Base-by-base conservation (phyloP, 2,113 vertebrate genomes). In the Piaya cayana region DNA sequence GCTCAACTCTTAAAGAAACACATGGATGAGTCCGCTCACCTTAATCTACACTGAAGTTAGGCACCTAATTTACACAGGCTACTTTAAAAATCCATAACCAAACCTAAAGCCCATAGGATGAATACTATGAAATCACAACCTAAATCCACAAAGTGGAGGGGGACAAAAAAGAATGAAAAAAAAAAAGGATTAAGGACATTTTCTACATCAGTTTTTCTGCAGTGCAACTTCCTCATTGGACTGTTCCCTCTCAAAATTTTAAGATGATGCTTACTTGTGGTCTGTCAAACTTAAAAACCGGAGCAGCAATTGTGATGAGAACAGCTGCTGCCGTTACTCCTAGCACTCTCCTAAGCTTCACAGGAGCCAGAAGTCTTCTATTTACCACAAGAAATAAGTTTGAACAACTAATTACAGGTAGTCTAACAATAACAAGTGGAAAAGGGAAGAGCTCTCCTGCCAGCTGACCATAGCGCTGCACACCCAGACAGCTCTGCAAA, bases 401-500 rank as follows among this genome's bases (percentile, higher is more conserved):
- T 47, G 34, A 39, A 45, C 43, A 60, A 60, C 45, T 70, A 59
- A 81, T 75, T 16, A 19, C 21, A 81, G 69, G 59, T 29, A 90
- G 60, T 29, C 45, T 71, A 88, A 67, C 45, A 56, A 26, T 2
- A 78, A 5, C 20, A 60, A 42, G 29, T 1, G 30, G 37, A 53
- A 39, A 59, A 36, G 43, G 20, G 34, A 32, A 32, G 45, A 71
- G 50, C 8, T 62, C 45, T 79, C 69, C 78, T 55, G 86, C 55
- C 90, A 91, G 80, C 85, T 87, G 82, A 55, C 32, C 76, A 58
- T 56, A 47, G 0, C 22, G 53, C 90, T 84, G 53, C 91, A 60
- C 25, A 42, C 56, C 83, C 0, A 11, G 15, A 34, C 5, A 49
- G 77, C 82, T 95, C 80, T 93, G 94, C 88, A 82, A 93, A 96